Evolutionary conservation across 2,113 vertebrate species (phyloP).

Genomic region (Mesitornis unicolor): DNA sequence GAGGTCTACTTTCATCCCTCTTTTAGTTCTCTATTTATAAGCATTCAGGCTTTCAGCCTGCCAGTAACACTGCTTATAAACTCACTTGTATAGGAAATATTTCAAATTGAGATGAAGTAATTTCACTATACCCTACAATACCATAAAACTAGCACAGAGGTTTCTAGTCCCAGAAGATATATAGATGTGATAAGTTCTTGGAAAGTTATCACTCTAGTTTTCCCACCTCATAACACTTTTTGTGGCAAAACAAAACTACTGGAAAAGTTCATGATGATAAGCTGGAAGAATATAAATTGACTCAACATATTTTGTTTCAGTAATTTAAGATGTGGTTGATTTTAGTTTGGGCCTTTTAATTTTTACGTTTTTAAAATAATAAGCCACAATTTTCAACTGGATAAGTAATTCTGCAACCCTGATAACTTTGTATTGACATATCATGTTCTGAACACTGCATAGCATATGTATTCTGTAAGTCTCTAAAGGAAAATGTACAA

Average conservation of each 20-base stretch:
- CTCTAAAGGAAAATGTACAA: not conserved
- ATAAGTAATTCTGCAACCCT: not conserved
- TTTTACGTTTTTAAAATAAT: not conserved
- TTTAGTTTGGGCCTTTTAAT: not conserved
- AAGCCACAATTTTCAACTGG: not conserved
- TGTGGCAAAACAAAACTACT: not conserved
- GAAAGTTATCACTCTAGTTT: not conserved
- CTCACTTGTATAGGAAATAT: not conserved
- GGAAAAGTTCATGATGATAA: not conserved
- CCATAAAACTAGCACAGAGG: not conserved
- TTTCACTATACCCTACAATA: conserved; percentile 11
- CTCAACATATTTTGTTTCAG: not conserved
- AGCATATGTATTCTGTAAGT: not conserved
- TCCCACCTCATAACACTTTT: not conserved
- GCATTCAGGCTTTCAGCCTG: not conserved
- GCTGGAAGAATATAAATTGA: not conserved
- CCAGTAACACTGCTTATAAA: not conserved
- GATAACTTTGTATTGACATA: accelerated
- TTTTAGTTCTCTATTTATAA: not conserved
- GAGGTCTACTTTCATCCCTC: not conserved
- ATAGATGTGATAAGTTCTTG: conserved; percentile 1
- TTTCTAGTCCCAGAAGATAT: not conserved
- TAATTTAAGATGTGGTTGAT: not conserved
- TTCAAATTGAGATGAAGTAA: not conserved
- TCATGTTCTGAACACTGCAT: accelerated